Conservation (phyloP, 2,888 invertebrate species). For the Phymatocera aterrima region DNA sequence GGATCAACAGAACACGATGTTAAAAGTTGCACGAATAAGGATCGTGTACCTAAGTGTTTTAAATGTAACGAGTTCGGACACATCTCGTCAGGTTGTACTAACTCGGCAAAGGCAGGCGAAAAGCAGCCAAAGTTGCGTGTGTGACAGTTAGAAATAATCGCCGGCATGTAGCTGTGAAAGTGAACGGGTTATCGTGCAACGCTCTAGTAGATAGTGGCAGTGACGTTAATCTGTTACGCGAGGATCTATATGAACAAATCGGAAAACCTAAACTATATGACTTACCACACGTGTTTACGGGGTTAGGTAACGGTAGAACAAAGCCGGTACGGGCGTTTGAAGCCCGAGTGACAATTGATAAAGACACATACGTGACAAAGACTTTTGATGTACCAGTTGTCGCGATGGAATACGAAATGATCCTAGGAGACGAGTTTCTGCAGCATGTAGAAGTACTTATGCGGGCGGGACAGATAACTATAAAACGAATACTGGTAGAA, state of each 20-base stretch:
- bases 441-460: conserved; percentile 45
- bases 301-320: conserved; percentile 20
- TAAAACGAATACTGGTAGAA: conserved; percentile 4
- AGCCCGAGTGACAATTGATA: neutral
- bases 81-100: neutral
- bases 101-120: neutral
- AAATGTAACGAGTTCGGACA: conserved; percentile 54
- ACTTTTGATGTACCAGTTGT: conserved; percentile 30
- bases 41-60: conserved; percentile 52
- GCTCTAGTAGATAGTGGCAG: conserved; percentile 43
- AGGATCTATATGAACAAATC: conserved; percentile 36
- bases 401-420: conserved; percentile 41
- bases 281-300: conserved; percentile 4
- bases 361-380: neutral
- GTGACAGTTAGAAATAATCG: neutral
- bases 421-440: conserved; percentile 42
- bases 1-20: neutral
- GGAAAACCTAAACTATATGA: conserved; percentile 1
- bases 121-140: neutral
- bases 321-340: conserved; percentile 13
- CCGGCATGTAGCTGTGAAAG: neutral
- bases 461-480: conserved; percentile 39
- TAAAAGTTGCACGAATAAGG: conserved; percentile 4
- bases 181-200: conserved; percentile 1
- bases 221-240: conserved; percentile 32